Evolutionary conservation across 2,797 vertebrate genomes (phyloP).

Genomic region (Meda fulgida): DNA sequence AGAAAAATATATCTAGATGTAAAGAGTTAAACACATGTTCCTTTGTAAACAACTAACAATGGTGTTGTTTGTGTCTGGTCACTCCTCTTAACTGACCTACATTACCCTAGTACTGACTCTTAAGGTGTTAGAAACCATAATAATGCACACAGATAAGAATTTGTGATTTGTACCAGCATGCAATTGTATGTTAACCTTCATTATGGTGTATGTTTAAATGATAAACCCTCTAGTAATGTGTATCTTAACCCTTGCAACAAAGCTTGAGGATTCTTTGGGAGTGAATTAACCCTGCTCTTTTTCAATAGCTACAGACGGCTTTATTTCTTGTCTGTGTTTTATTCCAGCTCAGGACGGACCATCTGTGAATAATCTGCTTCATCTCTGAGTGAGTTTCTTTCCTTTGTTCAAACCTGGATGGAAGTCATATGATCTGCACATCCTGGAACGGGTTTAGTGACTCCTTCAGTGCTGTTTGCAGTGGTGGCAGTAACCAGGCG

Average conservation of each 20-base stretch:
- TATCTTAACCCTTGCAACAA: background rate
- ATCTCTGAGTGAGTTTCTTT: constrained; percentile 23
- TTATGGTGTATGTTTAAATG: background rate
- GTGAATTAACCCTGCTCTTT: background rate
- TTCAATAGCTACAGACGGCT: background rate
- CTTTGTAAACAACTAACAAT: background rate
- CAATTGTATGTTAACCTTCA: background rate
- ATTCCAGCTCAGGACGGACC: constrained; percentile 1
- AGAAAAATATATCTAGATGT: background rate
- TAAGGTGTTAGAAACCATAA: background rate
- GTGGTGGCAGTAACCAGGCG: background rate
- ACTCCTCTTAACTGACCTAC: background rate
- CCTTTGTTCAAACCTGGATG: background rate
- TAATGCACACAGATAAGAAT: background rate
- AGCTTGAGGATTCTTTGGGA: background rate
- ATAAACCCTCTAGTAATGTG: background rate
- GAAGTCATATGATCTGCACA: constrained; percentile 27
- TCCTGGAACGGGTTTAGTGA: constrained; percentile 38
- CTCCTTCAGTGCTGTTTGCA: constrained; percentile 20
- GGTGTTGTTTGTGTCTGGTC: background rate
- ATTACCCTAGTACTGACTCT: background rate
- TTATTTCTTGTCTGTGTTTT: background rate
- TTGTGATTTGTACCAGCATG: background rate
- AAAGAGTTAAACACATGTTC: background rate
- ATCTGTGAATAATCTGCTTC: constrained; percentile 31